Conservation (phyloP, 1,140 invertebrate genomes). For the Papilio machaon region DNA sequence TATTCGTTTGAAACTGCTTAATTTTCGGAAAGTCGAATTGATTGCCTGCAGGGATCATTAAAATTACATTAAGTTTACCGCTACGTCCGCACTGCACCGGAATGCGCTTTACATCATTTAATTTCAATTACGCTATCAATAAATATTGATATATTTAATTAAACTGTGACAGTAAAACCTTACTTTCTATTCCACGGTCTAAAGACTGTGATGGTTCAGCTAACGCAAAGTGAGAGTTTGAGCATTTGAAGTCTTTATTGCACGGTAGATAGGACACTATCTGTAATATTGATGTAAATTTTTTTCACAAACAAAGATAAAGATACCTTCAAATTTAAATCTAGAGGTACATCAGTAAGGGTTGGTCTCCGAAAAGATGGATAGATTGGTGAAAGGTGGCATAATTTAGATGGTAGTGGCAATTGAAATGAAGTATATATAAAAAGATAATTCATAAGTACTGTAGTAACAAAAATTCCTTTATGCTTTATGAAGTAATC, state of each 20-base stretch:
- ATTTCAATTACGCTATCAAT: slow-evolving; percentile 9
- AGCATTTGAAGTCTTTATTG: background rate
- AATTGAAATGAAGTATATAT: too few species aligned
- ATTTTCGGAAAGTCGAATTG: slow-evolving; percentile 55
- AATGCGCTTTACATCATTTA: background rate
- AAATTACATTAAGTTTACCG: slow-evolving; percentile 73
- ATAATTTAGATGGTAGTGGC: too few species aligned
- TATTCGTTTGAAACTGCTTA: slow-evolving; percentile 19
- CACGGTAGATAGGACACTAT: background rate
- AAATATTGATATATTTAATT: background rate
- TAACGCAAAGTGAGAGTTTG: background rate
- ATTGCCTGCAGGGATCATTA: slow-evolving; percentile 69
- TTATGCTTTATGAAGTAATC: too few species aligned
- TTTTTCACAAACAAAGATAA: too few species aligned
- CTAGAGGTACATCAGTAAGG: too few species aligned
- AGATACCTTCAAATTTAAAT: too few species aligned
- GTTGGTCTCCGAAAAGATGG: too few species aligned
- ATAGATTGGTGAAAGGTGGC: too few species aligned
- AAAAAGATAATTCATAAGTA: too few species aligned
- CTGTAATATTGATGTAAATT: background rate
- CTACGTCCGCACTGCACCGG: slow-evolving; percentile 37
- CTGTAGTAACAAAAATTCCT: too few species aligned
- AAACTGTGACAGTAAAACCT: background rate
- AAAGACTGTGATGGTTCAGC: slow-evolving; percentile 14
- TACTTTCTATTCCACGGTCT: slow-evolving; percentile 7